phyloP scores from a whole-genome alignment of 2,797 vertebrate species.

The Thaleichthys pacificus region DNA sequence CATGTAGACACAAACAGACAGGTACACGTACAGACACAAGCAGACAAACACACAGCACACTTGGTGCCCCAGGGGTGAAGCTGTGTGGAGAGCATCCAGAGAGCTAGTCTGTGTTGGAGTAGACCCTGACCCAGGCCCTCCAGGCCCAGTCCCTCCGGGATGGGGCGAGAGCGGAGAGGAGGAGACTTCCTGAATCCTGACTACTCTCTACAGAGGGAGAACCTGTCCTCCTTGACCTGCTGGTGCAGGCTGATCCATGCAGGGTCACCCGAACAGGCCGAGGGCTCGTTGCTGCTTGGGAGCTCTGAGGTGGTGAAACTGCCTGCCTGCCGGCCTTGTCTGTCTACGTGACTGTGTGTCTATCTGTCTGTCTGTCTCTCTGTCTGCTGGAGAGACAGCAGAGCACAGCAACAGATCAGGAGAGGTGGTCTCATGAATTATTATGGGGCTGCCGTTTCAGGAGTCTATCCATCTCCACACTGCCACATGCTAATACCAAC shows the following conservation, averaged over 20 bases:
- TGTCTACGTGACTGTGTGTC: conserved; percentile 2
- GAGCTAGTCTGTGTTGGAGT: not conserved
- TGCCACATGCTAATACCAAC: conserved; percentile 41
- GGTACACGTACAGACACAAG: not conserved
- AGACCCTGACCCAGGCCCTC: not conserved
- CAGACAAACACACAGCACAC: too few species aligned
- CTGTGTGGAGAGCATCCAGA: not conserved
- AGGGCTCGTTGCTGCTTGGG: too few species aligned
- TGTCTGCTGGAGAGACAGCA: too few species aligned
- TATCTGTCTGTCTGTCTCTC: too few species aligned
- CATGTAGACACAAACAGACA: not conserved
- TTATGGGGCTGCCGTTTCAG: conserved; percentile 55
- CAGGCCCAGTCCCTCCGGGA: too few species aligned
- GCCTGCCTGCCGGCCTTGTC: not conserved
- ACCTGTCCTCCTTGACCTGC: too few species aligned
- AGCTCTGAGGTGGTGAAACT: too few species aligned
- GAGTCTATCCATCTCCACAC: conserved; percentile 52
- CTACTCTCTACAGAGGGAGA: too few species aligned
- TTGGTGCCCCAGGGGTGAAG: not conserved
- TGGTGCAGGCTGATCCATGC: too few species aligned
- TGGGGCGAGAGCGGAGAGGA: too few species aligned
- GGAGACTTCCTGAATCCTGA: too few species aligned
- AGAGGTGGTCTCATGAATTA: conserved; percentile 50
- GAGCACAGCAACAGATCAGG: not conserved
- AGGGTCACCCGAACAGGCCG: too few species aligned